Conservation (phyloP, 2,797 vertebrate genomes). For the Alcedo atthis region DNA sequence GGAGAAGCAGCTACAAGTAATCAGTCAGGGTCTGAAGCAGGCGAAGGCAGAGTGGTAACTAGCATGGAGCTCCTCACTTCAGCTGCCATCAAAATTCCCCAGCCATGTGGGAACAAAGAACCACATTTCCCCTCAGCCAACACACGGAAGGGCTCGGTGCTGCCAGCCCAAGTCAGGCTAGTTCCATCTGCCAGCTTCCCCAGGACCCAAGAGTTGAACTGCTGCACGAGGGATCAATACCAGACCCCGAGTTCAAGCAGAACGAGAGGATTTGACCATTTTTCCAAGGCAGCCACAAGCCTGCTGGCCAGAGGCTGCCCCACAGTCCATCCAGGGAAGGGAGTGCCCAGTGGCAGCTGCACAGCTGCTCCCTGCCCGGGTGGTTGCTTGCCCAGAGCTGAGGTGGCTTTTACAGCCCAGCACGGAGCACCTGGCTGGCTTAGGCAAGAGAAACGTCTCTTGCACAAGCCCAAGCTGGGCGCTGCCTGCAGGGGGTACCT, state of each 20-base stretch:
- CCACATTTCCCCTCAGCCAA: accelerated
- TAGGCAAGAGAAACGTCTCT: not conserved
- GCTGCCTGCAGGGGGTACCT: not conserved
- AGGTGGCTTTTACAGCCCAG: not conserved
- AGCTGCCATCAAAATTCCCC: not conserved
- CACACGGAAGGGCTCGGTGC: accelerated
- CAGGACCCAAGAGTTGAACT: accelerated
- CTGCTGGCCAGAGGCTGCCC: not conserved
- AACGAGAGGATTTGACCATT: not conserved
- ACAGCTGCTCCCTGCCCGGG: not conserved
- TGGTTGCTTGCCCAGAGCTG: not conserved
- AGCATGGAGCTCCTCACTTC: not conserved
- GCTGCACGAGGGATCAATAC: accelerated
- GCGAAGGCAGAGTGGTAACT: not conserved
- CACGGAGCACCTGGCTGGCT: not conserved
- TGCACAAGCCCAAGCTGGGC: accelerated
- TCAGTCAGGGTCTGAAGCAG: not conserved
- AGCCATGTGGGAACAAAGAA: not conserved
- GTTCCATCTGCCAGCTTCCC: not conserved
- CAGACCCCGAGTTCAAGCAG: not conserved
- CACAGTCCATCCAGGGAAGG: too few relatives aligned
- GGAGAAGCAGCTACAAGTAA: not conserved
- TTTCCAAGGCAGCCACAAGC: not conserved
- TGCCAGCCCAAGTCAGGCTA: not conserved
- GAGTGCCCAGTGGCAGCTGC: not conserved